These are phyloP conservation scores for Crypturellus tataupa DNA, from an alignment of 2,797 vertebrate genomes.

Conservation along the genomic window DNA sequence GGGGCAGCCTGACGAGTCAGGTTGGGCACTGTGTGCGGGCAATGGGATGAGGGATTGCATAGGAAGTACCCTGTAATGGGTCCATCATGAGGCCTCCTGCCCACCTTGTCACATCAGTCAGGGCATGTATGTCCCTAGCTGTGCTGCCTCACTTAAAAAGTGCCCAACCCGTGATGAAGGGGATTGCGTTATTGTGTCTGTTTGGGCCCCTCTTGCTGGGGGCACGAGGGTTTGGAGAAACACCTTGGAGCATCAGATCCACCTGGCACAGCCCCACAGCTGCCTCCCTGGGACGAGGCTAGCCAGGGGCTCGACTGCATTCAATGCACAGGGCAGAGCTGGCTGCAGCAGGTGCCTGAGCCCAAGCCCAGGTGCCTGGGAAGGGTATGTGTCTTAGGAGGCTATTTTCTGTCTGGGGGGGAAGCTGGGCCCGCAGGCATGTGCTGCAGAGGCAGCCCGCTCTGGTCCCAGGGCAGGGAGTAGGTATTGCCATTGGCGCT, in stretches of 20 bases:
- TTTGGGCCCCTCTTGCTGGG: background rate
- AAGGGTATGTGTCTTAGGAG: background rate
- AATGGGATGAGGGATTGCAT: rapidly evolving
- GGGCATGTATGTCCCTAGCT: background rate
- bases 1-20: background rate
- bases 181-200: rapidly evolving
- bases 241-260: background rate
- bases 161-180: background rate
- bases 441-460: background rate
- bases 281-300: too few species aligned
- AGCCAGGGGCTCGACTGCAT: too few species aligned
- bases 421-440: constrained; percentile 6
- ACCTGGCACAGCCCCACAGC: too few species aligned
- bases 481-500: background rate
- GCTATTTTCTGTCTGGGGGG: background rate
- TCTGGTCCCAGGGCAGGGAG: constrained; percentile 7
- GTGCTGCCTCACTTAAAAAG: background rate
- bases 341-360: background rate
- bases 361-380: background rate
- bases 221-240: background rate
- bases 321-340: too few species aligned
- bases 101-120: background rate
- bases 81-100: background rate
- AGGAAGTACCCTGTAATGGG: background rate
- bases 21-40: background rate